Evolutionary conservation across 2,113 vertebrate species (phyloP).

Genomic region (Elanoides forficatus): DNA sequence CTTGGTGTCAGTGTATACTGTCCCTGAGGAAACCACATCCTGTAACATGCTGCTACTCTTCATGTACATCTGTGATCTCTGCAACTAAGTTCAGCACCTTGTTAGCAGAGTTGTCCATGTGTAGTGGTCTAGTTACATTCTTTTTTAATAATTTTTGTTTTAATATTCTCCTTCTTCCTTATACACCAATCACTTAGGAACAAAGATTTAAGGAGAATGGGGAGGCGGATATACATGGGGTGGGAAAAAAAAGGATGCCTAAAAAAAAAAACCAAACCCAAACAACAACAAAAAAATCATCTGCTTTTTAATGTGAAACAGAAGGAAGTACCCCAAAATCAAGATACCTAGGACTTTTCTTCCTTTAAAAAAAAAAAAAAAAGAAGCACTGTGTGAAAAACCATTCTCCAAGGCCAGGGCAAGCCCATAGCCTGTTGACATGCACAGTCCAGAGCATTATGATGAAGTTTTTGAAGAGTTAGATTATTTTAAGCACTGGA

Average conservation of each 20-base stretch:
- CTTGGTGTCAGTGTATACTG: background rate
- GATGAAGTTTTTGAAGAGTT: background rate
- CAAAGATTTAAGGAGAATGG: background rate
- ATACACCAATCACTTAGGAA: background rate
- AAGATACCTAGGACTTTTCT: background rate
- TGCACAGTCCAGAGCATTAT: background rate
- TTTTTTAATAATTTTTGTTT: background rate
- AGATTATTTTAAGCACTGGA: background rate
- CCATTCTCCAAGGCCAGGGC: background rate
- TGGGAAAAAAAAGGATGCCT: background rate
- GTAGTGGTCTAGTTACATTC: background rate
- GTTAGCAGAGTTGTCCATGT: background rate
- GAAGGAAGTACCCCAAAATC: background rate
- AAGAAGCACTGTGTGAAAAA: background rate
- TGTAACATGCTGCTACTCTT: background rate
- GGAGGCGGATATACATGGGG: background rate
- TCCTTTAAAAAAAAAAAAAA: background rate
- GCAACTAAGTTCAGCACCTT: background rate
- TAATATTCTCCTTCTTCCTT: background rate
- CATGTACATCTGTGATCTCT: background rate
- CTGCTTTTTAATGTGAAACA: background rate
- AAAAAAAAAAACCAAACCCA: background rate
- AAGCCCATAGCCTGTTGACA: background rate
- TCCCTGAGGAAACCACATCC: background rate
- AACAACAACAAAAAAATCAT: no score